Evolutionary conservation across 2,113 vertebrate species (phyloP).

Genomic region (Hymenochirus boettgeri): DNA sequence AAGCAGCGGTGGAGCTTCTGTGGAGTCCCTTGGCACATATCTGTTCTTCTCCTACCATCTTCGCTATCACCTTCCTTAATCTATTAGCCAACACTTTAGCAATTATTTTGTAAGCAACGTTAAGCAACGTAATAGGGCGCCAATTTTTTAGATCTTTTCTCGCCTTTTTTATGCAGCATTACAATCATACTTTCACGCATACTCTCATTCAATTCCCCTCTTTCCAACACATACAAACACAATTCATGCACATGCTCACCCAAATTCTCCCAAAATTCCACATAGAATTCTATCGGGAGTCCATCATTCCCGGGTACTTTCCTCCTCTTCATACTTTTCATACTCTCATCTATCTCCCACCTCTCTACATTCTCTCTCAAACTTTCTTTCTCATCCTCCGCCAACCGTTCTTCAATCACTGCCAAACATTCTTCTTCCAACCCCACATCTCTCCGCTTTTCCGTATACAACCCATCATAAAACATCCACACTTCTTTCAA

Average conservation of each 20-base stretch:
- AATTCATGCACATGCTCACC: not conserved
- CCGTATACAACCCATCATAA: not conserved
- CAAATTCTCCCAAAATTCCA: not conserved
- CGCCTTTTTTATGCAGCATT: not conserved
- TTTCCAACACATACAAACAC: not conserved
- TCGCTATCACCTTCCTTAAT: not conserved
- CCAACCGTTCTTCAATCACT: not conserved
- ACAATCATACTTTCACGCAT: constrained; percentile 10
- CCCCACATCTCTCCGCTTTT: not conserved
- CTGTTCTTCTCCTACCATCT: not conserved
- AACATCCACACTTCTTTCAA: not conserved
- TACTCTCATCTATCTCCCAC: not conserved
- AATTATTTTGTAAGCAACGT: no score
- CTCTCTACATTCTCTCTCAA: accelerated
- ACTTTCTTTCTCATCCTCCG: accelerated
- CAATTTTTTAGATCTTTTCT: no score
- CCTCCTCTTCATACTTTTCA: not conserved
- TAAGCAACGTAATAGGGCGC: no score
- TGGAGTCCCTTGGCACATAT: no score
- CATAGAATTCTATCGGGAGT: not conserved
- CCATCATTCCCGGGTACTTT: constrained; percentile 9
- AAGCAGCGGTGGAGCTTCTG: no score
- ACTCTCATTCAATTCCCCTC: not conserved
- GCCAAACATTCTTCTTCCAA: not conserved
- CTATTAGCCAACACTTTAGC: no score